Evolutionary conservation across 2,113 vertebrate genomes (phyloP), one percentile per base, ranked within the genome.

Genomic region (Maccullochella peelii): DNA sequence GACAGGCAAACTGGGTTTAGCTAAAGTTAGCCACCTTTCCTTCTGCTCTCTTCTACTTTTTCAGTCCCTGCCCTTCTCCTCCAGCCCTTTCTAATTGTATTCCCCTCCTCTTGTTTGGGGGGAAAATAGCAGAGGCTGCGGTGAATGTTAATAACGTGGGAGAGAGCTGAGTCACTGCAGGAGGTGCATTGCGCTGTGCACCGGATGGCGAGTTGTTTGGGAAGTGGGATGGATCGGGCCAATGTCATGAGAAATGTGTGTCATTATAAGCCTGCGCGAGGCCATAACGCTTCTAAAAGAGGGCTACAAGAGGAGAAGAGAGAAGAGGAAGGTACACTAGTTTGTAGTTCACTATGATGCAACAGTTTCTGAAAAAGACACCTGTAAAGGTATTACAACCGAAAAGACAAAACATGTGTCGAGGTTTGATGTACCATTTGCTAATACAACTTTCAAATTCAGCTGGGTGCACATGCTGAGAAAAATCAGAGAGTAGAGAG

Each of bases 141-240:
- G 77, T 91, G 92, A 93, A 93, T 94, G 90, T 84, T 95, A 94
- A 95, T 93, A 85, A 85, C 20, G 69, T 90, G 71, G 40, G 54
- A 78, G 65, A 90, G 81, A 87, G 94, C 92, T 94, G 94, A 95
- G 94, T 95, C 93, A 95, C 80, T 91, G 84, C 76, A 73, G 71
- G 77, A 89, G 90, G 88, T 90, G 92, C 93, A 91, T 68, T 92
- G 92, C 81, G 74, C 87, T 84, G 61, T 62, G 86, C 73, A 76
- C 86, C 7, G 50, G 44, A 80, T 71, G 47, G 72, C 25, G 38
- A 78, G 82, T 73, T 82, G 74, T 59, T 79, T 33, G 65, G 74
- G 27, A 67, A 69, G 20, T 3, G 59, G 14, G 50, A 25, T 61
- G 49, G 52, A 54, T 75, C 0, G 1, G 25, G 73, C 14, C 72